phyloP scores from a whole-genome alignment of 2,113 vertebrate genomes.

The Labeo catla region DNA sequence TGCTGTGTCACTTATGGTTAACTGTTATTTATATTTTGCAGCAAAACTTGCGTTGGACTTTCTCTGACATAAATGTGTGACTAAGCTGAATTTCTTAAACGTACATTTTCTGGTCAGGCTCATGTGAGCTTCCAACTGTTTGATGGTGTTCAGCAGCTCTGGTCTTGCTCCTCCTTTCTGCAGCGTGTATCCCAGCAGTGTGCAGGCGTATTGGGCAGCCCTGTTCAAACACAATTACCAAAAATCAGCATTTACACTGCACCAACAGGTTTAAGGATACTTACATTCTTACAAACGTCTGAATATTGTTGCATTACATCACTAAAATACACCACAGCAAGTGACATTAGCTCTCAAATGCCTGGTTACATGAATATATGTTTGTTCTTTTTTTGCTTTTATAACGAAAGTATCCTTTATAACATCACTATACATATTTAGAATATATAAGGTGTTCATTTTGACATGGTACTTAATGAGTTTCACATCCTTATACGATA shows the following conservation, averaged over 20 bases:
- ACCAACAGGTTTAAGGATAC: neutral
- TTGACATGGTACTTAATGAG: neutral
- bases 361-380: neutral
- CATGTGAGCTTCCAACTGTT: constrained; percentile 86
- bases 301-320: neutral
- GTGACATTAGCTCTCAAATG: neutral
- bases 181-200: constrained; percentile 81
- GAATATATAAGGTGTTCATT: neutral
- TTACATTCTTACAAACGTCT: neutral
- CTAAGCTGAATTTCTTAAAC: constrained; percentile 57
- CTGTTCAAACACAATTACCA: constrained; percentile 65
- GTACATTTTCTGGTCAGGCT: constrained; percentile 89
- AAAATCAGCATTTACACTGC: neutral
- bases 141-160: constrained; percentile 72
- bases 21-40: neutral
- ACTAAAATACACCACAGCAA: neutral
- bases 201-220: constrained; percentile 89
- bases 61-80: neutral
- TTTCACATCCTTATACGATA: neutral
- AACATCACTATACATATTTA: too few relatives aligned
- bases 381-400: neutral
- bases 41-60: neutral
- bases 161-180: constrained; percentile 75
- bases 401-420: neutral
- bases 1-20: neutral